These are phyloP conservation scores for Montipora capricornis DNA, from an alignment of 64 coral and sea anemone species.

Conservation along the genomic window DNA sequence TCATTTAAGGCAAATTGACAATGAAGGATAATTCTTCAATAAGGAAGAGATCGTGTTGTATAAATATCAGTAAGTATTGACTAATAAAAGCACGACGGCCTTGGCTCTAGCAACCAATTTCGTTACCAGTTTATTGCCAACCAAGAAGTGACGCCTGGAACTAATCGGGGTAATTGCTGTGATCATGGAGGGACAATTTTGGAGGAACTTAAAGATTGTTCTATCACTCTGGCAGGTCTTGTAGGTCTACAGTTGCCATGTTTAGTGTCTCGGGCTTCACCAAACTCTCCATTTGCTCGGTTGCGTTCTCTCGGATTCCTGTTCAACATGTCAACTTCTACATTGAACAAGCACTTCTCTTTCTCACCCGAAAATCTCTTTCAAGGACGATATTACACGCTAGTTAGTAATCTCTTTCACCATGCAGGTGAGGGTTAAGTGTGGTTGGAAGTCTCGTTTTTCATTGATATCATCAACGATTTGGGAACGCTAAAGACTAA, in stretches of 20 bases:
- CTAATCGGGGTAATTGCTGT: not conserved
- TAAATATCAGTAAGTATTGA: no score
- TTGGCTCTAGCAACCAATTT: not conserved
- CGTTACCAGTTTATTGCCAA: not conserved
- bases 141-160: not conserved
- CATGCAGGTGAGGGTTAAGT: constrained; percentile 34
- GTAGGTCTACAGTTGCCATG: constrained; percentile 54
- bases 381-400: constrained; percentile 62
- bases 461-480: no score
- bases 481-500: no score
- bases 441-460: not conserved
- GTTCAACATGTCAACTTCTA: constrained; percentile 44
- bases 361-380: constrained; percentile 57
- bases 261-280: constrained; percentile 33
- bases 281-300: constrained; percentile 6
- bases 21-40: no score
- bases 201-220: not conserved
- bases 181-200: not conserved
- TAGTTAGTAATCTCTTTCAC: constrained; percentile 56
- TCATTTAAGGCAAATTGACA: no score
- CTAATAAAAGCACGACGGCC: no score
- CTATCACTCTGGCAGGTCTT: constrained; percentile 38
- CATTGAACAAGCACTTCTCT: constrained; percentile 49
- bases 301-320: constrained; percentile 29
- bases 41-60: no score